Percentiles rank a stretch among this genome's conserved stretches.
These are phyloP conservation scores for Criorhina ranunculi DNA, from an alignment of 2,888 invertebrate species.

Conservation along the genomic window DNA sequence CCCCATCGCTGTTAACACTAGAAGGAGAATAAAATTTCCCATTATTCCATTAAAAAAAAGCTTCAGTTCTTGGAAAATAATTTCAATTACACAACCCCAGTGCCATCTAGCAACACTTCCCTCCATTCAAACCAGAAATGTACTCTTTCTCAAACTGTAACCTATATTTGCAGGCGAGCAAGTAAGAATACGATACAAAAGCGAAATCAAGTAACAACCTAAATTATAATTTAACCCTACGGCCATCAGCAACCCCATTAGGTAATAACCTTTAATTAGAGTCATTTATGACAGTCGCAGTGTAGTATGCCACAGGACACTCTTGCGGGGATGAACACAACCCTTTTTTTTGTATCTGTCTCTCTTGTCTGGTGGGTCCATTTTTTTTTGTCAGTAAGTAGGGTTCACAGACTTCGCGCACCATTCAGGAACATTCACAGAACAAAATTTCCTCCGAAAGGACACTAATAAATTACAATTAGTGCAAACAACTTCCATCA, in stretches of 20 bases:
- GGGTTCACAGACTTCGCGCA: conserved; percentile 39
- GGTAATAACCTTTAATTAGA: conserved; percentile 75
- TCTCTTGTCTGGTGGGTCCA: background rate
- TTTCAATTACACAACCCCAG: background rate
- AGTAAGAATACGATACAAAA: conserved; percentile 38
- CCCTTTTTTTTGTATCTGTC: conserved; percentile 47
- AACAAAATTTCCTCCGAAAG: conserved; percentile 46
- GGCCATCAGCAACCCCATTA: conserved; percentile 70
- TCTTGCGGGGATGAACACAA: conserved; percentile 49
- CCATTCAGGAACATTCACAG: conserved; percentile 45
- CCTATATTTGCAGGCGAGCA: conserved; percentile 10
- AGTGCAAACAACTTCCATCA: conserved; percentile 60
- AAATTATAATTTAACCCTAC: conserved; percentile 67
- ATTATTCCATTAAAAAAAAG: background rate
- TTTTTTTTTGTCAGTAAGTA: conserved; percentile 17
- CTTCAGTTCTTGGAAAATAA: background rate
- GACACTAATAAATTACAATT: conserved; percentile 72
- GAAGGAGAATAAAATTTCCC: background rate
- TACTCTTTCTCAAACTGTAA: background rate
- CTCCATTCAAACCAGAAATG: too few relatives aligned
- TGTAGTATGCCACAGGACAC: conserved; percentile 54
- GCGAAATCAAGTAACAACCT: conserved; percentile 62
- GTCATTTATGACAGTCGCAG: conserved; percentile 62
- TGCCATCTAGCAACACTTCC: background rate
- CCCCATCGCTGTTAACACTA: background rate